Evolutionary conservation across 2,888 invertebrate genomes (phyloP), one percentile per base, ranked within the genome.

Genomic region (Pyrrhia umbra): DNA sequence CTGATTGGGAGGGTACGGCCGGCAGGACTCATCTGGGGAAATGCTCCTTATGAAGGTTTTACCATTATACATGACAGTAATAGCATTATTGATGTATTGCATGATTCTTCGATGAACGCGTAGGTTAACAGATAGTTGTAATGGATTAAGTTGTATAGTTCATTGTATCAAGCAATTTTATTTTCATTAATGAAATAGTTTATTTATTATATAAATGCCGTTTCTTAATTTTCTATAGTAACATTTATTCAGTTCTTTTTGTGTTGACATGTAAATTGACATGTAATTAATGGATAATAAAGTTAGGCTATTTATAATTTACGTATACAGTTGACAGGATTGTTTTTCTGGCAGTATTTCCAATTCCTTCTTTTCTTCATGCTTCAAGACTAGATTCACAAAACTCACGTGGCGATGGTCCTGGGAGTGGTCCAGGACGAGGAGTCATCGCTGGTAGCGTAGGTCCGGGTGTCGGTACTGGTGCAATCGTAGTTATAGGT

Each of bases 321-420:
- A 40, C 34, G 21, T 51, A 25, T 27, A 56, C 30, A 34, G 9
- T 13, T 46, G 6, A n/a, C 25, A 45, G 54, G 1, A 37, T 34
- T 2, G 13, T 15, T 25, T 20, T 37, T 42, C 9, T n/a, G 6
- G 2, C 8, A 39, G 9, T 47, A 9, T 23, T 51, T 45, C 40
- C 16, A 2, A 10, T n/a, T 21, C 8, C 0, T 27, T 21, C 9
- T 3, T 15, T 47, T 57, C 21, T 49, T 59, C 43, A 47, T 39
- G 1, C 9, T 59, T 71, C 27, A 55, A 54, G 47, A 54, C 42
- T 45, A 52, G 30, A 55, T 57, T 61, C 21, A 51, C 4, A 51
- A 66, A 73, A 85, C 93, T 92, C 84, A 94, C 93, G 93, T 49
- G 93, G 93, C 15, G 86, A 75, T 3, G 92, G 92, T 65, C 93